phyloP scores from a whole-genome alignment of 2,113 vertebrate species.

The Fregata magnificens region DNA sequence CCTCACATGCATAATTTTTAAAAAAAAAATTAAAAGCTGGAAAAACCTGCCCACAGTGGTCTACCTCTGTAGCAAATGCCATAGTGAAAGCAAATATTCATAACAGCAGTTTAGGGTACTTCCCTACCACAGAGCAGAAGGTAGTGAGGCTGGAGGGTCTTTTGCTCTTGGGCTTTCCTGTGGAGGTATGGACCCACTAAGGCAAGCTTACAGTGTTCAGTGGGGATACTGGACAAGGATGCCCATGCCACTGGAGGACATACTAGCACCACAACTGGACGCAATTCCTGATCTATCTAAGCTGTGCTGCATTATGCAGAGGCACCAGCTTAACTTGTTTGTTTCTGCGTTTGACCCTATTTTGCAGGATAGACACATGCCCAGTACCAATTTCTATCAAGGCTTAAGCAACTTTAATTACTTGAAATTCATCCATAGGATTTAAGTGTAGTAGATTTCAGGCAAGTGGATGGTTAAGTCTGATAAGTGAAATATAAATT shows the following conservation, averaged over 20 bases:
- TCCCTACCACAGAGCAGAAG: not conserved
- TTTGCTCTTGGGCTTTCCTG: not conserved
- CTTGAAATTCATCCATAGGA: not conserved
- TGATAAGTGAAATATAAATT: not conserved
- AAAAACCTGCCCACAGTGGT: not conserved
- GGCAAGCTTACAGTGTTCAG: not conserved
- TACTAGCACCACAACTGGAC: not conserved
- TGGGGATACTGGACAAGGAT: not conserved
- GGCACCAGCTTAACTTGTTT: not conserved
- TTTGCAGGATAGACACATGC: not conserved
- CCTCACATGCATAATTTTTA: fast-evolving
- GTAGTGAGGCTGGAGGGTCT: not conserved
- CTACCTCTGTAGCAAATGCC: not conserved
- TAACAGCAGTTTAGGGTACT: not conserved
- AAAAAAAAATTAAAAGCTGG: not conserved
- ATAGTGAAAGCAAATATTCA: not conserved
- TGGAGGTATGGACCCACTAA: not conserved
- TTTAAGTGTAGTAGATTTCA: not conserved
- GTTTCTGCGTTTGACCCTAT: not conserved
- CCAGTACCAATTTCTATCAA: not conserved
- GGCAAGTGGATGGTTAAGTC: too few species aligned
- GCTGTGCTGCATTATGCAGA: not conserved
- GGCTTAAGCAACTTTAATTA: not conserved
- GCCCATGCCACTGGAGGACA: not conserved
- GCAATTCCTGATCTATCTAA: not conserved